Percentiles rank a stretch among this genome's conserved stretches.
Conservation (phyloP, 2,888 invertebrate species). For the Malthinus flaveolus region DNA sequence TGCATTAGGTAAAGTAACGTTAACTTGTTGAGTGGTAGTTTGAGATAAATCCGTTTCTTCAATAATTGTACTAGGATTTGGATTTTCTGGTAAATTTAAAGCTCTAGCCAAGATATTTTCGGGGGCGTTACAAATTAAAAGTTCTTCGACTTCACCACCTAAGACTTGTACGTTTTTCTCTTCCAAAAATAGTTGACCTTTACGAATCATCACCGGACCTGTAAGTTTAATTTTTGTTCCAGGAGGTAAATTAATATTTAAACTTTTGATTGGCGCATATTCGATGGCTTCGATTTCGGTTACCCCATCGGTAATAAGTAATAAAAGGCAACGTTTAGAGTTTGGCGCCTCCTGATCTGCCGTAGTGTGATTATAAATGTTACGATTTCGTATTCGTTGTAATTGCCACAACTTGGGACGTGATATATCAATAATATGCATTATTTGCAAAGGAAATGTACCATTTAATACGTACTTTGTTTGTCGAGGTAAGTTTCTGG, state of each 20-base stretch:
- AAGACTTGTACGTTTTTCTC: slow-evolving; percentile 63
- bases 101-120: slow-evolving; percentile 64
- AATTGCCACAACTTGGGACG: slow-evolving; percentile 53
- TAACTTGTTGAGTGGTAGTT: neutral
- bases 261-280: slow-evolving; percentile 62
- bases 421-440: slow-evolving; percentile 65
- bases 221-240: slow-evolving; percentile 67
- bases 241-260: slow-evolving; percentile 62
- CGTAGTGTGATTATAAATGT: slow-evolving; percentile 59
- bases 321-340: slow-evolving; percentile 68
- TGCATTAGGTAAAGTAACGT: neutral
- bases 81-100: slow-evolving; percentile 59
- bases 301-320: slow-evolving; percentile 75
- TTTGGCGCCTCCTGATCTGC: slow-evolving; percentile 61
- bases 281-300: slow-evolving; percentile 73
- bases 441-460: slow-evolving; percentile 66
- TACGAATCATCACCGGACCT: slow-evolving; percentile 71
- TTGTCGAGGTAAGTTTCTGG: slow-evolving; percentile 57
- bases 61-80: slow-evolving; percentile 50
- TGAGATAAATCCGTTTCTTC: slow-evolving; percentile 30
- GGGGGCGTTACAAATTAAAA: slow-evolving; percentile 61
- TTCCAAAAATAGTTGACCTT: slow-evolving; percentile 69
- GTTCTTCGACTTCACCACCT: slow-evolving; percentile 74
- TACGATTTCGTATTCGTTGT: slow-evolving; percentile 55
- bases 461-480: slow-evolving; percentile 58